Conservation (phyloP, 1,140 invertebrate species). For the Laodelphax striatellus region DNA sequence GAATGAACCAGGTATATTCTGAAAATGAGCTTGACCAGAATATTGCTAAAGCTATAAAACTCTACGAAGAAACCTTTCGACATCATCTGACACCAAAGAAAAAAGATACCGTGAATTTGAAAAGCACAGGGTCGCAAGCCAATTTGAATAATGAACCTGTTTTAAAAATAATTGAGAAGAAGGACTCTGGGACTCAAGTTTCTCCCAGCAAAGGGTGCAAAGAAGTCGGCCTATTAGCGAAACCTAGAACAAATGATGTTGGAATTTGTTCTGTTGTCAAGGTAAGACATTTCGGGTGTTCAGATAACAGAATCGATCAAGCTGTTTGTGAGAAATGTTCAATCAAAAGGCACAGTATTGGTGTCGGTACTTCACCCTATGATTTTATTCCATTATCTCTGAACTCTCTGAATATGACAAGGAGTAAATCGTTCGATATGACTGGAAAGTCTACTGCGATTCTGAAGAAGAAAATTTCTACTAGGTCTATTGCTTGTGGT, state of each 20-base stretch:
- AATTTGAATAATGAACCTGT: constrained; percentile 12
- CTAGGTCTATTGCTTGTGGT: constrained; percentile 27
- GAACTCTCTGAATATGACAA: constrained; percentile 7
- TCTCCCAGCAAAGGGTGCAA: constrained; percentile 26
- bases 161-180: constrained; percentile 25
- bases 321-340: constrained; percentile 39
- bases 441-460: not conserved
- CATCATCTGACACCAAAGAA: not conserved
- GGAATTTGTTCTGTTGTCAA: constrained; percentile 31
- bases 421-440: constrained; percentile 19
- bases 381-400: constrained; percentile 18
- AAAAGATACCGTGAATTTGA: not conserved
- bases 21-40: constrained; percentile 11
- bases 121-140: constrained; percentile 10
- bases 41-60: constrained; percentile 17
- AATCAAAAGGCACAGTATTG: constrained; percentile 31
- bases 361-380: constrained; percentile 30
- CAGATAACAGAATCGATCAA: constrained; percentile 34
- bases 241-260: constrained; percentile 30
- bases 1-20: constrained; percentile 9
- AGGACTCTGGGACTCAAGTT: constrained; percentile 31
- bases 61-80: constrained; percentile 11
- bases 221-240: constrained; percentile 33
- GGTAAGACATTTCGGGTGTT: constrained; percentile 33
- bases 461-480: constrained; percentile 16